A percentile compares a stretch with the other conserved stretches of the same genome.
Conservation (phyloP, 2,113 vertebrate species). For the Tympanuchus pallidicinctus region DNA sequence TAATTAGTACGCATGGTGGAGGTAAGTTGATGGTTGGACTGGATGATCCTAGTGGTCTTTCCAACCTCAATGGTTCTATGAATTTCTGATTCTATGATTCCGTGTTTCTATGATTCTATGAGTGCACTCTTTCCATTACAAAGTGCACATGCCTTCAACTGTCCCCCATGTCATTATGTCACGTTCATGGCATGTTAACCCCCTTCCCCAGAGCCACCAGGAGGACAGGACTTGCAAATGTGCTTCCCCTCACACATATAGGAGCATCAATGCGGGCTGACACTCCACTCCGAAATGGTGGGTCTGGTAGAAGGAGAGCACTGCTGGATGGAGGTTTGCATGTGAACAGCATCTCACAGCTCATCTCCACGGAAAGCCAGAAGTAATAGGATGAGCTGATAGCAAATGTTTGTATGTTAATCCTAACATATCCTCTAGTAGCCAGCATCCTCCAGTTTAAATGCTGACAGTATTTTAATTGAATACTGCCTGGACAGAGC, state of each 20-base stretch:
- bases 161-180: not conserved
- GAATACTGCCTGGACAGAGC: not conserved
- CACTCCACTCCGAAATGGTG: not conserved
- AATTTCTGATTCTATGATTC: too few species aligned
- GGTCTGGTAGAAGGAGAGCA: not conserved
- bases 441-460: not conserved
- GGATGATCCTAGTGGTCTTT: too few species aligned
- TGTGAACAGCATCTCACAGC: not conserved
- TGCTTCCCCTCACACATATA: not conserved
- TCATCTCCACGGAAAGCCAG: not conserved
- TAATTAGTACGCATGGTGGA: too few species aligned
- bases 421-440: constrained; percentile 15
- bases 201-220: not conserved
- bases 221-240: not conserved
- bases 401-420: not conserved
- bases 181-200: accelerated
- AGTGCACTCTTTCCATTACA: not conserved
- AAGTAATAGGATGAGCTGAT: not conserved
- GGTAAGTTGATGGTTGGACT: too few species aligned
- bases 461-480: not conserved
- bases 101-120: too few species aligned
- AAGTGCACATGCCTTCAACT: not conserved
- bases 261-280: accelerated
- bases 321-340: not conserved
- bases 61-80: too few species aligned